Evolutionary conservation across 2,113 vertebrate species (phyloP).

Genomic region (Zosterops lateralis): DNA sequence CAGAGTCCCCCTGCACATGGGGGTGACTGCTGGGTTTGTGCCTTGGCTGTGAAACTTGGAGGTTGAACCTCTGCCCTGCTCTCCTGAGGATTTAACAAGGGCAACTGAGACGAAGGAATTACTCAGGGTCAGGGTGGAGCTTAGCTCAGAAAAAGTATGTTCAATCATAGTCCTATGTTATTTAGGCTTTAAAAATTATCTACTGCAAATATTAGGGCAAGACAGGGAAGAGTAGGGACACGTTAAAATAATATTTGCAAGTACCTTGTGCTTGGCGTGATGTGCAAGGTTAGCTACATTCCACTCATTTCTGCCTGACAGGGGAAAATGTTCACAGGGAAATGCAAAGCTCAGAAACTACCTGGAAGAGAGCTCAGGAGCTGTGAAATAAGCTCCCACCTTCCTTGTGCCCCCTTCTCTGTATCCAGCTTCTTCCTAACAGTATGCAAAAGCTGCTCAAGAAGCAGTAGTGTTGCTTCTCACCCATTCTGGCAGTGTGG

Average conservation of each 20-base stretch:
- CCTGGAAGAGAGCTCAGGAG: background rate
- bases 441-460: background rate
- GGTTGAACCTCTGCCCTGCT: background rate
- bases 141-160: background rate
- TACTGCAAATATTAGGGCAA: background rate
- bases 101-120: background rate
- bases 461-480: background rate
- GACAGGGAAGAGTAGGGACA: background rate
- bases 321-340: background rate
- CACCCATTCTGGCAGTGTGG: background rate
- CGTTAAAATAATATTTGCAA: background rate
- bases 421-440: background rate
- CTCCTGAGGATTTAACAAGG: background rate
- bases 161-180: background rate
- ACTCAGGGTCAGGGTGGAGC: background rate
- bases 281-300: background rate
- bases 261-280: accelerated
- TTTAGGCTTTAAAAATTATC: constrained; percentile 6
- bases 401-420: background rate
- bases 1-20: accelerated
- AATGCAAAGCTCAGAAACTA: background rate
- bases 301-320: background rate
- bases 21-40: background rate
- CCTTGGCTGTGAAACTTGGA: background rate
- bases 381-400: background rate